These are phyloP conservation scores for Elaphurus davidianus DNA, from an alignment of 2,113 vertebrate genomes.

Conservation along the genomic window DNA sequence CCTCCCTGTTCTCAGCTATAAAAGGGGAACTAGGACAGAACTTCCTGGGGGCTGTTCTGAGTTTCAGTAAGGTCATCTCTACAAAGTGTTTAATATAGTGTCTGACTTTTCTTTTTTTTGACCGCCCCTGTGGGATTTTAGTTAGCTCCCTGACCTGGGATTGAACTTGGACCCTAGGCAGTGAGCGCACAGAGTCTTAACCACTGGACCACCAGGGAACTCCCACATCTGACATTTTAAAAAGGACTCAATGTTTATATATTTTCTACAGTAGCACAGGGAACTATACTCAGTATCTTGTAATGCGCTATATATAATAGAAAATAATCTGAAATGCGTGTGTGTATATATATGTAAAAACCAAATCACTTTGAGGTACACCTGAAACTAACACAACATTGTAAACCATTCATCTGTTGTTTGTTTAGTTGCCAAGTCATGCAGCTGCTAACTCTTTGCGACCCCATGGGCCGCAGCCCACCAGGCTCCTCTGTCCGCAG, in stretches of 20 bases:
- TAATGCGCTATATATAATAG: not conserved
- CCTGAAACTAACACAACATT: not conserved
- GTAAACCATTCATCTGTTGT: not conserved
- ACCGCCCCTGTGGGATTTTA: not conserved
- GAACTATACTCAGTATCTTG: not conserved
- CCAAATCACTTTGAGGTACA: not conserved
- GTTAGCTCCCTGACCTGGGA: not conserved
- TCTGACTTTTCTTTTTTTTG: not conserved
- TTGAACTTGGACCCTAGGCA: not conserved
- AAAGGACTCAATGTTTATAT: not conserved
- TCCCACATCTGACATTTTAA: not conserved
- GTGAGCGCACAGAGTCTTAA: not conserved
- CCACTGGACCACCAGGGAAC: not conserved
- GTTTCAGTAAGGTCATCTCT: not conserved
- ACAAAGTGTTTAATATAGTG: not conserved
- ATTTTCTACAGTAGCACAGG: not conserved
- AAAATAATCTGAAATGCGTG: not conserved
- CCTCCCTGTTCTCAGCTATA: not conserved
- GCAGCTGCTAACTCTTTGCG: not conserved
- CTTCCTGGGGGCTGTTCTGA: not conserved
- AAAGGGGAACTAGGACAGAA: no score
- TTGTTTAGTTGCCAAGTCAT: not conserved
- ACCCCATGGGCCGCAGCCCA: not conserved
- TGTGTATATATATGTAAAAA: not conserved
- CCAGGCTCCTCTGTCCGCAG: not conserved